Percentiles rank a stretch among this genome's conserved stretches.
Conservation (phyloP, 2,888 invertebrate species). For the Agonum fuliginosum region DNA sequence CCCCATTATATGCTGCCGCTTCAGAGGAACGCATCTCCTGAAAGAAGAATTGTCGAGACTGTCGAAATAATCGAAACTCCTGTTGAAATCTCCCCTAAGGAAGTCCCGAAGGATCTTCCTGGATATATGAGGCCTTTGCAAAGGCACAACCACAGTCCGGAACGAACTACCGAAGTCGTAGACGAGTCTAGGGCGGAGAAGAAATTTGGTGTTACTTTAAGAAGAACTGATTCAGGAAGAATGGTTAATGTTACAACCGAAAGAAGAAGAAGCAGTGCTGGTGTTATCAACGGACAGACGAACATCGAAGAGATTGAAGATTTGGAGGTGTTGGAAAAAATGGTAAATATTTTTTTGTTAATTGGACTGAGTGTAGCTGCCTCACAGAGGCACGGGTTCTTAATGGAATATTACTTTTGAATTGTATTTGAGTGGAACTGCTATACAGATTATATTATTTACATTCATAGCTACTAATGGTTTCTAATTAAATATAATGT, state of each 20-base stretch:
- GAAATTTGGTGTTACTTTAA: slow-evolving; percentile 82
- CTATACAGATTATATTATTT: no score
- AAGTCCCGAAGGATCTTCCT: no score
- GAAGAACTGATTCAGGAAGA: slow-evolving; percentile 76
- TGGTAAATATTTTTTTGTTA: slow-evolving; percentile 75
- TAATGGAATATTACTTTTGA: no score
- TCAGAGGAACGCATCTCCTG: slow-evolving; percentile 65
- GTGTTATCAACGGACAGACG: slow-evolving; percentile 74
- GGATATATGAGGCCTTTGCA: slow-evolving; percentile 60
- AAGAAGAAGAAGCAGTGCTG: slow-evolving; percentile 72
- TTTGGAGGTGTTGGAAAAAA: slow-evolving; percentile 81
- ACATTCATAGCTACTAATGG: no score
- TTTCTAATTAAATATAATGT: no score
- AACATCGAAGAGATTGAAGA: no score
- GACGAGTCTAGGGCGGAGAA: slow-evolving; percentile 69
- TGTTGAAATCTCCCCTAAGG: slow-evolving; percentile 59
- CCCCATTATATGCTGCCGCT: slow-evolving; percentile 70
- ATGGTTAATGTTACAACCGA: slow-evolving; percentile 73
- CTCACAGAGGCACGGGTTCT: no score
- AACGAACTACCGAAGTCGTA: not conserved
- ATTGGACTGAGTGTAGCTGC: no score
- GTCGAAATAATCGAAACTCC: slow-evolving; percentile 36
- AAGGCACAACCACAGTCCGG: slow-evolving; percentile 43
- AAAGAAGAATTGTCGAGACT: slow-evolving; percentile 62
- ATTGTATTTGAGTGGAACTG: no score